A percentile compares a stretch with the other conserved stretches of the same genome.
These are phyloP conservation scores for Cheirogaleus medius DNA, from an alignment of 2,113 vertebrate species.

Conservation along the genomic window DNA sequence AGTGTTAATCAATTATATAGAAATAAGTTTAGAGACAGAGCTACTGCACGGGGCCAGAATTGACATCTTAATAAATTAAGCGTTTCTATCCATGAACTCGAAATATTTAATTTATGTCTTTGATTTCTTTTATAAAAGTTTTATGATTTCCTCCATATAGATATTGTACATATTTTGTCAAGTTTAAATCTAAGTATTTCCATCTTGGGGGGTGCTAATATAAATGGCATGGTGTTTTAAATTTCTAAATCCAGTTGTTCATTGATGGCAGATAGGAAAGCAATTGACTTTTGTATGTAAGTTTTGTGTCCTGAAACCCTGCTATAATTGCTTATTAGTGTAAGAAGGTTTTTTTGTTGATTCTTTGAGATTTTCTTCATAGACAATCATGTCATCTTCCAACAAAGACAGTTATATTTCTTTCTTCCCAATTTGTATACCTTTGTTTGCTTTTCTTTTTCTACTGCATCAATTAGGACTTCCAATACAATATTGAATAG, in stretches of 20 bases:
- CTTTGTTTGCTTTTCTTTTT: constrained; percentile 9
- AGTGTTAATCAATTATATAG: too few relatives aligned
- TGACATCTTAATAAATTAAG: background rate
- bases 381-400: background rate
- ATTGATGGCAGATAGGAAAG: background rate
- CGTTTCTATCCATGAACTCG: background rate
- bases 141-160: background rate
- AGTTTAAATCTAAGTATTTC: background rate
- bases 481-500: background rate
- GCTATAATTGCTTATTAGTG: background rate
- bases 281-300: background rate
- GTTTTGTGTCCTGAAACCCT: background rate
- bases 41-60: background rate
- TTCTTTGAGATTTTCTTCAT: background rate
- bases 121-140: background rate
- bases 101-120: background rate
- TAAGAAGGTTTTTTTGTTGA: background rate
- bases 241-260: background rate
- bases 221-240: background rate
- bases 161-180: background rate
- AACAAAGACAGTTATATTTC: background rate
- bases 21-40: background rate
- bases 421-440: background rate
- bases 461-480: background rate
- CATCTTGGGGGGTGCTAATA: background rate